A percentile compares a stretch with the other conserved stretches of the same genome.
Conservation (phyloP, 2,113 vertebrate species). For the Chaetops frenatus region DNA sequence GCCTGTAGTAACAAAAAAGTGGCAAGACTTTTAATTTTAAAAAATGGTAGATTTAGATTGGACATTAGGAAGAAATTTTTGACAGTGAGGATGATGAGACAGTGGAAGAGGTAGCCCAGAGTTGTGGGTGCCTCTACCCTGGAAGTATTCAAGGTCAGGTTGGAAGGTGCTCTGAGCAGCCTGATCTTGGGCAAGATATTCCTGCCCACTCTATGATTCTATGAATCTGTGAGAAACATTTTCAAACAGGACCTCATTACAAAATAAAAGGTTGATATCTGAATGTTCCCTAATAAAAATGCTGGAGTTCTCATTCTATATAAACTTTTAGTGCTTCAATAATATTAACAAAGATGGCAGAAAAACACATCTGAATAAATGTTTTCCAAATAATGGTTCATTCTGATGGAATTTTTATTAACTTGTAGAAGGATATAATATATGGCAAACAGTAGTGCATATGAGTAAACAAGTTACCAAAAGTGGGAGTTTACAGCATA, state of each 20-base stretch:
- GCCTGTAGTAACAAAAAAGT: neutral
- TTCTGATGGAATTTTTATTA: neutral
- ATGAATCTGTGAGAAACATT: neutral
- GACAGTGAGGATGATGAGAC: neutral
- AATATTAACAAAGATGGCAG: neutral
- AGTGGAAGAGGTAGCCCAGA: neutral
- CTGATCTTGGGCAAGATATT: neutral
- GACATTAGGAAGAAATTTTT: neutral
- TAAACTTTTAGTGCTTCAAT: neutral
- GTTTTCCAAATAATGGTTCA: neutral
- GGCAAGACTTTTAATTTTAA: neutral
- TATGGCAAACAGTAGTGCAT: neutral
- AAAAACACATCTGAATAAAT: neutral
- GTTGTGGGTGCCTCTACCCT: neutral
- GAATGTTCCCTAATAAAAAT: neutral
- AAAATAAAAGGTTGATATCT: neutral
- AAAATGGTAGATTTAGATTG: neutral
- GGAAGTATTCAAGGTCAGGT: neutral
- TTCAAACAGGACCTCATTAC: neutral
- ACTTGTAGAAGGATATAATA: neutral
- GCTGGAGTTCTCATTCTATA: neutral
- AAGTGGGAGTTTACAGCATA: neutral
- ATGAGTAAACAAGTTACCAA: neutral
- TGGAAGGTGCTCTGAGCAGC: neutral
- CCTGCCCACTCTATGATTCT: neutral